Evolutionary conservation across 2,797 vertebrate genomes (phyloP).

Genomic region (Scyliorhinus canicula): DNA sequence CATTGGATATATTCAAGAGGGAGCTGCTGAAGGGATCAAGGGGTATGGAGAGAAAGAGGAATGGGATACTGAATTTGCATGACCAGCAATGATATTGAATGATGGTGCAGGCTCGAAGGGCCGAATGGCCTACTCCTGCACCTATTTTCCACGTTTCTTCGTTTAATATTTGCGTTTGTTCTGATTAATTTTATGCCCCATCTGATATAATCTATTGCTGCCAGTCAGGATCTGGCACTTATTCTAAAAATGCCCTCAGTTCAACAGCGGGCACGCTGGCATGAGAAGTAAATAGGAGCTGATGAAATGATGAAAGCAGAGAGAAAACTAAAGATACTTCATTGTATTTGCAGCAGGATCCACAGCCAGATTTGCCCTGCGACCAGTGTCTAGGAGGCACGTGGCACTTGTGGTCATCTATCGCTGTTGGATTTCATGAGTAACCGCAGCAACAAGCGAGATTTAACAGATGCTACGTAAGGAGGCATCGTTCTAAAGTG

Average conservation of each 20-base stretch:
- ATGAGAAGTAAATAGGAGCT: not conserved
- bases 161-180: too few relatives aligned
- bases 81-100: too few relatives aligned
- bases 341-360: not conserved
- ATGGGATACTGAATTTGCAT: too few relatives aligned
- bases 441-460: not conserved
- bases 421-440: not conserved
- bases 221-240: not conserved
- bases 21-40: too few relatives aligned
- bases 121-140: too few relatives aligned
- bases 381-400: not conserved
- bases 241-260: not conserved
- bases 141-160: too few relatives aligned
- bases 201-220: not conserved
- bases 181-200: not conserved
- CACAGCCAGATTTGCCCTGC: not conserved
- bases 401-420: not conserved
- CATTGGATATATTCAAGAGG: too few relatives aligned
- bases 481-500: not conserved
- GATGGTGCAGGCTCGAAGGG: too few relatives aligned
- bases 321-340: not conserved
- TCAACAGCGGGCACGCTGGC: not conserved
- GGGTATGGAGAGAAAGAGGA: too few relatives aligned
- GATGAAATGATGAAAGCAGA: not conserved
- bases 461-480: constrained; percentile 6